Evolutionary conservation across 2,797 vertebrate genomes (phyloP).

Genomic region (Diplodus puntazzo): DNA sequence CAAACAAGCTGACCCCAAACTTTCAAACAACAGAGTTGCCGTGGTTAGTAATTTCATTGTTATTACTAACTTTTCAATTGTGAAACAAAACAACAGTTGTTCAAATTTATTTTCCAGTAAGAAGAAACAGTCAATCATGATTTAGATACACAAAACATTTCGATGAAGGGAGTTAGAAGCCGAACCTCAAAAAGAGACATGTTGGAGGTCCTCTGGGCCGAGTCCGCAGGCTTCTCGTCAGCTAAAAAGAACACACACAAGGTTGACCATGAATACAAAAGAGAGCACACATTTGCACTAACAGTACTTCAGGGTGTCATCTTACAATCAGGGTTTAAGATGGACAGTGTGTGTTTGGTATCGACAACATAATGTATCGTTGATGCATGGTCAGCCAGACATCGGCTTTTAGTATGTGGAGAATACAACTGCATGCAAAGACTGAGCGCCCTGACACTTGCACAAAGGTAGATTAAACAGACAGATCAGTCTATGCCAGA

Average conservation of each 20-base stretch:
- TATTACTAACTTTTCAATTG: neutral
- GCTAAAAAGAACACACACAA: conserved; percentile 65
- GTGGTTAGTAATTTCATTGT: neutral
- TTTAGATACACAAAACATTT: neutral
- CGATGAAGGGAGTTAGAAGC: neutral
- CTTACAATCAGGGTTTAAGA: neutral
- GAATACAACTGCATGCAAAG: conserved; percentile 6
- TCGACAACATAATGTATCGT: conserved; percentile 18
- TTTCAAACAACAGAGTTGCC: neutral
- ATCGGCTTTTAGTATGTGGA: neutral
- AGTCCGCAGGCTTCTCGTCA: conserved; percentile 67
- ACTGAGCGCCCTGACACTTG: neutral
- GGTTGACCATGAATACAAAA: neutral
- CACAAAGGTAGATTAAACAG: conserved; percentile 6
- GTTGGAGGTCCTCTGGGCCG: conserved; percentile 65
- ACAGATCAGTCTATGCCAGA: neutral
- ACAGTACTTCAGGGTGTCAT: neutral
- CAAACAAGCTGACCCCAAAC: neutral
- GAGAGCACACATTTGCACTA: conserved; percentile 4
- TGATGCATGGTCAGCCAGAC: conserved; percentile 4
- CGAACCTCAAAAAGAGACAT: conserved; percentile 78
- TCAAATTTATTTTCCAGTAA: neutral
- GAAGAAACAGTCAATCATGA: neutral
- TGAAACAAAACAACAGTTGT: too few species aligned
- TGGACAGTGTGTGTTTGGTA: conserved; percentile 10